Evolutionary conservation across 2,888 invertebrate species (phyloP).

Genomic region (Sussaba pulchella): DNA sequence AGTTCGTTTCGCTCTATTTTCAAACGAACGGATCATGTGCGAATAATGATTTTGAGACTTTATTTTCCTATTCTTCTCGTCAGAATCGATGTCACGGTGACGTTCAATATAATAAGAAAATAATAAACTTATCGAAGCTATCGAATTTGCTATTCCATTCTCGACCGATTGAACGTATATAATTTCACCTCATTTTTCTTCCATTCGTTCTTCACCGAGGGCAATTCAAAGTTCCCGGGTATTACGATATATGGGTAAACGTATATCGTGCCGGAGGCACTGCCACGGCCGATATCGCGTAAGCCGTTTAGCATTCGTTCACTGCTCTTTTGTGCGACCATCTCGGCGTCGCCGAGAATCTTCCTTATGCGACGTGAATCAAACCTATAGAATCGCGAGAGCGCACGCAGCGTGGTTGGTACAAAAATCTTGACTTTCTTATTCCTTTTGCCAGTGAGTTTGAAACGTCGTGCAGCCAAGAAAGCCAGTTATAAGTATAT

Average conservation of each 20-base stretch:
- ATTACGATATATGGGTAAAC: neutral
- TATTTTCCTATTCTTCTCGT: neutral
- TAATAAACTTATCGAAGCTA: neutral
- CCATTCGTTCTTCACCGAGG: neutral
- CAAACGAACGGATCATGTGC: too few relatives aligned
- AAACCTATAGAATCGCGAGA: conserved; percentile 26
- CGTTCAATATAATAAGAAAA: neutral
- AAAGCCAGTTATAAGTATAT: conserved; percentile 16
- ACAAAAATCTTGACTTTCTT: conserved; percentile 47
- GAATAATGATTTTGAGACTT: neutral
- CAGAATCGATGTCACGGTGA: neutral
- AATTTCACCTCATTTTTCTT: conserved; percentile 36
- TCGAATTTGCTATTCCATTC: neutral
- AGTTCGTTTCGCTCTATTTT: too few relatives aligned
- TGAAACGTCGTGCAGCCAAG: conserved; percentile 21
- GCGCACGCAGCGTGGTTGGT: neutral
- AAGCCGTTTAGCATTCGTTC: conserved; percentile 55
- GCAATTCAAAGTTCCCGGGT: neutral
- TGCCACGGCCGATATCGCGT: conserved; percentile 30
- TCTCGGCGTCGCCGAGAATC: conserved; percentile 32
- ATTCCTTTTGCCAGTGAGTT: conserved; percentile 30
- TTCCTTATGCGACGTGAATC: conserved; percentile 19
- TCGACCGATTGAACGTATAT: conserved; percentile 3
- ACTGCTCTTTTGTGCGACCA: conserved; percentile 45
- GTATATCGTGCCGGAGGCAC: neutral